These are phyloP conservation scores for Erpobdella octoculata DNA, from an alignment of 2,888 invertebrate species.

Conservation along the genomic window DNA sequence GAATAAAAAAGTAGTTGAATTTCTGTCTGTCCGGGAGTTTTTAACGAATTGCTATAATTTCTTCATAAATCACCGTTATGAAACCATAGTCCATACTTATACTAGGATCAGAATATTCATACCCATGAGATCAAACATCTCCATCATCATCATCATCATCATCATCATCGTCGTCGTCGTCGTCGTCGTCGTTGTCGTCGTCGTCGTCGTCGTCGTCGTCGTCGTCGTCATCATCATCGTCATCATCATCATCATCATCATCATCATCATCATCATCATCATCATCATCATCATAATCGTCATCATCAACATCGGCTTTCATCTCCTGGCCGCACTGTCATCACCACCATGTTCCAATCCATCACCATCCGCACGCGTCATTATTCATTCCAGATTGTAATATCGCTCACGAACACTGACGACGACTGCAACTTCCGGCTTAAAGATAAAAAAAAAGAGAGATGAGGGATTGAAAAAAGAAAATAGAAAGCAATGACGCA, in stretches of 20 bases:
- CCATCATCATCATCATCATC: constrained; percentile 14
- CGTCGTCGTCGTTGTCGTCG: background rate
- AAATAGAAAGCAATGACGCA: background rate
- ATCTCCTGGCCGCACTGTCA: background rate
- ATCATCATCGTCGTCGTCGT: background rate
- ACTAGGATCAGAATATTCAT: no score
- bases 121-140: background rate
- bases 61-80: background rate
- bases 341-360: background rate
- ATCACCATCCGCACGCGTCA: background rate
- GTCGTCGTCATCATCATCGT: constrained; percentile 5
- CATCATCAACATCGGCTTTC: constrained; percentile 2
- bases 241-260: background rate
- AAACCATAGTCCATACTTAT: no score
- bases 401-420: no score
- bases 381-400: no score
- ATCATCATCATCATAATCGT: constrained; percentile 9
- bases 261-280: background rate
- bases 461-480: no score
- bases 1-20: no score
- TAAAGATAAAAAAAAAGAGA: no score
- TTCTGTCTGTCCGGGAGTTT: no score
- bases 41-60: no score
- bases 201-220: background rate
- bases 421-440: background rate